Conservation (phyloP, 1,140 invertebrate genomes). For the Ephestia elutella region DNA sequence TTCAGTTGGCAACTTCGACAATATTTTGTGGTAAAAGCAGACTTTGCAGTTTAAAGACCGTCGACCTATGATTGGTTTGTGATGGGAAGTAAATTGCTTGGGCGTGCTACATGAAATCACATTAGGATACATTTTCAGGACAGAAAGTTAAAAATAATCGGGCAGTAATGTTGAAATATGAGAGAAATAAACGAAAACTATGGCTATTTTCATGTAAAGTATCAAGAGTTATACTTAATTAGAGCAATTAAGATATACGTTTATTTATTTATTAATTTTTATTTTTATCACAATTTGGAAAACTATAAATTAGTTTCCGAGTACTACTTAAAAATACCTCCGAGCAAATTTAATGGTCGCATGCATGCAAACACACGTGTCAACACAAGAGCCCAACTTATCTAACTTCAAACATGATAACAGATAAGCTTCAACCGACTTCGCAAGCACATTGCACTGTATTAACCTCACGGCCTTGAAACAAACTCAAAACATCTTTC, state of each 20-base stretch:
- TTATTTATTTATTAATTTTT: too few species aligned
- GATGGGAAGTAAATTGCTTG: slow-evolving; percentile 62
- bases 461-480: not conserved
- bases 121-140: slow-evolving; percentile 15
- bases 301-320: too few species aligned
- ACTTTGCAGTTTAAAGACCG: slow-evolving; percentile 19
- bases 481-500: not conserved
- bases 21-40: slow-evolving; percentile 5
- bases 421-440: slow-evolving; percentile 36
- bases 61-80: slow-evolving; percentile 48
- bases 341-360: slow-evolving; percentile 20
- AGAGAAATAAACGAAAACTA: too few species aligned
- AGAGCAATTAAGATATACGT: too few species aligned
- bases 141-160: not conserved
- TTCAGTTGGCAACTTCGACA: not conserved
- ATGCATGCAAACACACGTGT: slow-evolving; percentile 27
- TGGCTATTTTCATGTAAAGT: too few species aligned
- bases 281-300: too few species aligned
- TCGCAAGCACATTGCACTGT: not conserved
- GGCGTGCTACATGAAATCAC: slow-evolving; percentile 23
- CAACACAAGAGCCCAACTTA: slow-evolving; percentile 43
- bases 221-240: too few species aligned
- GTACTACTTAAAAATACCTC: too few species aligned
- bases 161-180: not conserved
- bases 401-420: slow-evolving; percentile 56